Percentiles rank a stretch among this genome's conserved stretches.
Conservation (phyloP, 2,888 invertebrate genomes). For the Smittia sp. region DNA sequence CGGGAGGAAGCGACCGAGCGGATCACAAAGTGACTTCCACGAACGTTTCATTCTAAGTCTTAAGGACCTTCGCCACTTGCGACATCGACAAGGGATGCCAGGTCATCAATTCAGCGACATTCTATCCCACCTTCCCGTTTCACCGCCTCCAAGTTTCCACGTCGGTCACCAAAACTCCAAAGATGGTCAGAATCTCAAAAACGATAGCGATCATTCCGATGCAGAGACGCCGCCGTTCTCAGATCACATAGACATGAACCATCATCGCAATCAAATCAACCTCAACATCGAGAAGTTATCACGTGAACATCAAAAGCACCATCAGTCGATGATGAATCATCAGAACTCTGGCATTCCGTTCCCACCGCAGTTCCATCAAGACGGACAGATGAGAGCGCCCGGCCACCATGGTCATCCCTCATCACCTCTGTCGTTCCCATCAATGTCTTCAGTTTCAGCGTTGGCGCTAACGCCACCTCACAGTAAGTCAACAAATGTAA, state of each 20-base stretch:
- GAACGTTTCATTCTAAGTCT: slow-evolving; percentile 48
- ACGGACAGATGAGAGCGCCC: slow-evolving; percentile 43
- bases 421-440: slow-evolving; percentile 68
- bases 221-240: slow-evolving; percentile 51
- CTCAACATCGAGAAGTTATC: slow-evolving; percentile 52
- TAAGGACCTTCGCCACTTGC: slow-evolving; percentile 53
- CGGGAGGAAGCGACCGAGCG: slow-evolving; percentile 43
- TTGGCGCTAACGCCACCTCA: slow-evolving; percentile 79
- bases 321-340: slow-evolving; percentile 53
- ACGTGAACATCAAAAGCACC: slow-evolving; percentile 48
- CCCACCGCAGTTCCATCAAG: slow-evolving; percentile 44
- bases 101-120: slow-evolving; percentile 45
- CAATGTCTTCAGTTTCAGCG: slow-evolving; percentile 71
- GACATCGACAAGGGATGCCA: slow-evolving; percentile 44
- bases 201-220: slow-evolving; percentile 43
- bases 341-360: slow-evolving; percentile 44
- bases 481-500: slow-evolving; percentile 59
- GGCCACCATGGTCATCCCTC: slow-evolving; percentile 57
- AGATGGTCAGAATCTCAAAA: slow-evolving; percentile 22
- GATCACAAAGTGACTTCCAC: slow-evolving; percentile 30
- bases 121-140: slow-evolving; percentile 33
- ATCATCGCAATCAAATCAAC: slow-evolving; percentile 38
- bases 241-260: slow-evolving; percentile 53
- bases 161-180: not conserved
- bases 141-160: slow-evolving; percentile 38